Percentiles rank a stretch among this genome's conserved stretches.
These are phyloP conservation scores for Nycticebus coucang DNA, from an alignment of 2,113 vertebrate genomes.

Conservation along the genomic window DNA sequence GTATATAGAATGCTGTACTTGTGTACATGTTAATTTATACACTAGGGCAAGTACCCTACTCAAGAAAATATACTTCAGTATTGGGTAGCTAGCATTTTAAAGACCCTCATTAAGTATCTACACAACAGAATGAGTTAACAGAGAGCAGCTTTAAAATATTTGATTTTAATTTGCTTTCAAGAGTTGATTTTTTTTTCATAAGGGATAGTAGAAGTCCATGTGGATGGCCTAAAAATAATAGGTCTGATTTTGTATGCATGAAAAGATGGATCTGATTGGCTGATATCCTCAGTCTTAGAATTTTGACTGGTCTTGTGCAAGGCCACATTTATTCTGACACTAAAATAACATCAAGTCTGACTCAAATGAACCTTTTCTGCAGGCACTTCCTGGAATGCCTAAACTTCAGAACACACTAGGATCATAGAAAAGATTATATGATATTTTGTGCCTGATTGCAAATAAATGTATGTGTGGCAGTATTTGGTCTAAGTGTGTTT, in stretches of 20 bases:
- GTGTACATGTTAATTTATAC: not conserved
- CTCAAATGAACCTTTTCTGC: not conserved
- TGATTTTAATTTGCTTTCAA: not conserved
- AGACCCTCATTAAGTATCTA: not conserved
- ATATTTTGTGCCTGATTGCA: not conserved
- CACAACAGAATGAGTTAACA: not conserved
- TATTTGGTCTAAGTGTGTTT: not conserved
- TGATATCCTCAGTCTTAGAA: not conserved
- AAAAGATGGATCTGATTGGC: not conserved
- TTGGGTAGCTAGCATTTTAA: not conserved
- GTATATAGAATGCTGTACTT: not conserved
- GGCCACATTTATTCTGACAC: not conserved
- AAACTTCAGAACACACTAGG: not conserved
- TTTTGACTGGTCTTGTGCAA: not conserved
- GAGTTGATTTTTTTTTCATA: not conserved
- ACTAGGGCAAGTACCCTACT: not conserved
- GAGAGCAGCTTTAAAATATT: not conserved
- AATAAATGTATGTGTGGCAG: not conserved
- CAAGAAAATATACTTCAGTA: not conserved
- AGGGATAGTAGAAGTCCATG: not conserved
- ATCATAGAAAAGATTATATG: not conserved
- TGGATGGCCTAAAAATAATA: not conserved
- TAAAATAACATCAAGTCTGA: not conserved
- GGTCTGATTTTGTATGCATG: not conserved
- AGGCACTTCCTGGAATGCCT: not conserved